Evolutionary conservation across 2,113 vertebrate genomes (phyloP).

Genomic region (Mormoops blainvillei): DNA sequence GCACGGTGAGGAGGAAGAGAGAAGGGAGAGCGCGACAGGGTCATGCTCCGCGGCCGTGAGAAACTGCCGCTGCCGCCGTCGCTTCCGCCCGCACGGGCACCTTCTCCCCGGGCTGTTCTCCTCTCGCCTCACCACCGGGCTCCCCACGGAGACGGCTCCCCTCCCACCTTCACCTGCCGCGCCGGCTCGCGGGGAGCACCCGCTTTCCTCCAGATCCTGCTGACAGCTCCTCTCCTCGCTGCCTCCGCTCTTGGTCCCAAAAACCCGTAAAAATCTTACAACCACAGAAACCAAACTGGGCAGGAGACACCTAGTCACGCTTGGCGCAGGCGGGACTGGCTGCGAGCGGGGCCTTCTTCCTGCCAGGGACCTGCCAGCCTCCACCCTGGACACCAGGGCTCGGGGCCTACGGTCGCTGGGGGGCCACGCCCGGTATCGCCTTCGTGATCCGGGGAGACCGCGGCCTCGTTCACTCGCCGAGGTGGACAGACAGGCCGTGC

Average conservation of each 20-base stretch:
- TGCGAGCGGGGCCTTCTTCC: neutral
- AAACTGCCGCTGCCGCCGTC: neutral
- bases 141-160: too few species aligned
- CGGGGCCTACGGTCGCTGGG: accelerated
- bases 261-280: conserved; percentile 46
- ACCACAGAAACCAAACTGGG: conserved; percentile 51
- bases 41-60: too few species aligned
- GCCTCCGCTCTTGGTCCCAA: conserved; percentile 31
- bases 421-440: neutral
- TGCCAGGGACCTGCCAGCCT: neutral
- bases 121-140: neutral
- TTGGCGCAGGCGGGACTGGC: conserved; percentile 3
- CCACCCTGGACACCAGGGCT: neutral
- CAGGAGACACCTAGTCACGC: neutral
- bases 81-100: neutral
- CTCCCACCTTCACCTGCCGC: neutral
- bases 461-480: neutral
- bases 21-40: too few species aligned
- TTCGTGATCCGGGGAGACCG: neutral
- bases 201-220: conserved; percentile 37
- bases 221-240: conserved; percentile 47
- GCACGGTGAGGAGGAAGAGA: too few species aligned
- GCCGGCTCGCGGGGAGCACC: neutral
- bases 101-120: neutral
- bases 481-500: neutral